A percentile compares a stretch with the other conserved stretches of the same genome.
Evolutionary conservation across 2,888 invertebrate genomes (phyloP).

Genomic region (Hemicrepidius hirtus): DNA sequence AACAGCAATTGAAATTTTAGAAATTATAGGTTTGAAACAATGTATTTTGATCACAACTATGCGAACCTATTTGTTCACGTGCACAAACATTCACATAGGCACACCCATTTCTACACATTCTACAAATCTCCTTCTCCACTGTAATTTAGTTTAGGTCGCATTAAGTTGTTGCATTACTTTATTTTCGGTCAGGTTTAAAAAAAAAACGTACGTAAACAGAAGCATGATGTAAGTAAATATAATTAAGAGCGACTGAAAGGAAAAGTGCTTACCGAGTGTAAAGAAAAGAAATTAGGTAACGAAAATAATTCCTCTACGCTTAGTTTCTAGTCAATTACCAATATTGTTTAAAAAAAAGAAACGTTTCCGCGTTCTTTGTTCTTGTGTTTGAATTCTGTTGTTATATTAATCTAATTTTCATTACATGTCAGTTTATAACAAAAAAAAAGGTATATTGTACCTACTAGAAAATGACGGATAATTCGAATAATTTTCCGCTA

Average conservation of each 20-base stretch:
- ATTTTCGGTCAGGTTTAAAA: slow-evolving; percentile 15
- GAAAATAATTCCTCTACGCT: slow-evolving; percentile 40
- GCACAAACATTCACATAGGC: slow-evolving; percentile 1
- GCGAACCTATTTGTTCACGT: slow-evolving; percentile 17
- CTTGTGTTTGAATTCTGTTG: background rate
- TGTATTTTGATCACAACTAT: slow-evolving; percentile 13
- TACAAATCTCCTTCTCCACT: background rate
- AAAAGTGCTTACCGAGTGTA: slow-evolving; percentile 48
- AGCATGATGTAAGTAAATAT: slow-evolving; percentile 40
- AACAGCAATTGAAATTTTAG: background rate
- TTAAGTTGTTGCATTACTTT: background rate
- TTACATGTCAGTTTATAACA: background rate
- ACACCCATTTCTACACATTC: slow-evolving; percentile 10
- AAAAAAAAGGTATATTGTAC: background rate
- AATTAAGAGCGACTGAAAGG: slow-evolving; percentile 45
- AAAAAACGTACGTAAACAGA: slow-evolving; percentile 28
- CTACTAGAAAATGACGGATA: background rate
- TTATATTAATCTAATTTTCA: slow-evolving; percentile 1
- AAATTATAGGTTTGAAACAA: slow-evolving; percentile 10
- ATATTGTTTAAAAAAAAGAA: slow-evolving; percentile 48
- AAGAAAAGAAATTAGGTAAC: slow-evolving; percentile 50
- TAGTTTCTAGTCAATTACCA: slow-evolving; percentile 50
- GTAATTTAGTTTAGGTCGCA: background rate
- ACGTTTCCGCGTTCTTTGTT: slow-evolving; percentile 47
- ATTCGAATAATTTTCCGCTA: too few species aligned